These are phyloP conservation scores for Tichodroma muraria DNA, from an alignment of 2,113 vertebrate species.

Conservation along the genomic window DNA sequence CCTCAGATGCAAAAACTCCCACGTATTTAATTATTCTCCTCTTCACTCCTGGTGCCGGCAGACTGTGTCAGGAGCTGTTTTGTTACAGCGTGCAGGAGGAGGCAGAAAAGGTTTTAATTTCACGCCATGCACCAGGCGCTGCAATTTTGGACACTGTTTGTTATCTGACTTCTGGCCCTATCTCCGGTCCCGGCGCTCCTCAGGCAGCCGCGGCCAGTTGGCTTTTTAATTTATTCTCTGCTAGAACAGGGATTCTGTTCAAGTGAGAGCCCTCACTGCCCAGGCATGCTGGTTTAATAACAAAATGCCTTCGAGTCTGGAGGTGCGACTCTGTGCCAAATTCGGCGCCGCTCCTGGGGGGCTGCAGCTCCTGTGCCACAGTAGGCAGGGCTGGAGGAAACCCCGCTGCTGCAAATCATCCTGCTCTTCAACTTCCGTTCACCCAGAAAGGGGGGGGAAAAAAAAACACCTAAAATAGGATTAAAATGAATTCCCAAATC, in stretches of 20 bases:
- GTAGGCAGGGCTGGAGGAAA: background rate
- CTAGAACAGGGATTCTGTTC: conserved; percentile 38
- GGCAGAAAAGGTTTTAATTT: conserved; percentile 60
- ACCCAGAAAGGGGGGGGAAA: background rate
- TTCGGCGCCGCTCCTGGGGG: background rate
- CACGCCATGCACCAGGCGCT: conserved; percentile 36
- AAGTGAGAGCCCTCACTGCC: conserved; percentile 26
- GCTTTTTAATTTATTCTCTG: conserved; percentile 64
- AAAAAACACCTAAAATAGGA: background rate
- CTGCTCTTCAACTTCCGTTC: background rate
- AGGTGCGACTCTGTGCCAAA: background rate
- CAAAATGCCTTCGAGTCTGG: conserved; percentile 2
- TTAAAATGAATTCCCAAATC: background rate
- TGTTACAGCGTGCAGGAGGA: background rate
- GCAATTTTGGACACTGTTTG: conserved; percentile 53
- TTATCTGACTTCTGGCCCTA: conserved; percentile 64
- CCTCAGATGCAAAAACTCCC: background rate
- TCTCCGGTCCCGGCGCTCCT: conserved; percentile 11
- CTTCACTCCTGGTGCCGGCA: conserved; percentile 25
- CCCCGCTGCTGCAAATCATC: background rate
- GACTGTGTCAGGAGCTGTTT: conserved; percentile 31
- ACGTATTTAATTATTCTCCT: conserved; percentile 37
- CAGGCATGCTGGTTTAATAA: conserved; percentile 43
- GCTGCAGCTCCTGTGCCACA: background rate
- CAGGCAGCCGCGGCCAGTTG: conserved; percentile 38